Evolutionary conservation across 2,113 vertebrate species (phyloP).

Genomic region (Archilochus colubris): DNA sequence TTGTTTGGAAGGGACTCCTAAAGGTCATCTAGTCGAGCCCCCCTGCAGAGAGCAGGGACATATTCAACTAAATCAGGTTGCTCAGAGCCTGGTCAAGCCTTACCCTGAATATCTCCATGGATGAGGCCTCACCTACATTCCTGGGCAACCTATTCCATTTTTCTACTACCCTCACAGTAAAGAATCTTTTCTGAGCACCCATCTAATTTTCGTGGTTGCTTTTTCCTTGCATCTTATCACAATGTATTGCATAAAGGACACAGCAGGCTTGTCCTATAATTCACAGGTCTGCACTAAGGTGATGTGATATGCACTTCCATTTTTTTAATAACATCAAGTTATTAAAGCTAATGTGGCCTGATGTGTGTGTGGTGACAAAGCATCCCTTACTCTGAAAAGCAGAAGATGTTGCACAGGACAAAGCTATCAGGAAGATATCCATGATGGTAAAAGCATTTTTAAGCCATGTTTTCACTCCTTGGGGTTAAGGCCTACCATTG

Average conservation of each 20-base stretch:
- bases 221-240: accelerated
- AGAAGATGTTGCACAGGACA: neutral
- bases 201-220: neutral
- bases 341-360: neutral
- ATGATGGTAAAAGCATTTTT: neutral
- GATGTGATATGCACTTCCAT: neutral
- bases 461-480: neutral
- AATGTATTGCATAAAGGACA: neutral
- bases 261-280: neutral
- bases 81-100: too few species aligned
- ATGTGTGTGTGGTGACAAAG: neutral
- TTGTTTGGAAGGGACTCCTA: too few species aligned
- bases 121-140: too few species aligned
- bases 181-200: too few species aligned
- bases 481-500: neutral
- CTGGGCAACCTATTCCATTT: too few species aligned
- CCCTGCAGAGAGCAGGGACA: too few species aligned
- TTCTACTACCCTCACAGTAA: too few species aligned
- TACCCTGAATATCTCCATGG: too few species aligned
- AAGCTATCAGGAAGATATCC: neutral
- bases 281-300: neutral
- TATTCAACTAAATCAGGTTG: too few species aligned
- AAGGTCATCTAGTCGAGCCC: too few species aligned
- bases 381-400: neutral
- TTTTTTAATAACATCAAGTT: neutral